Base-by-base conservation (phyloP, 2,797 vertebrate species). In the Mormyrus hasselquistii region DNA sequence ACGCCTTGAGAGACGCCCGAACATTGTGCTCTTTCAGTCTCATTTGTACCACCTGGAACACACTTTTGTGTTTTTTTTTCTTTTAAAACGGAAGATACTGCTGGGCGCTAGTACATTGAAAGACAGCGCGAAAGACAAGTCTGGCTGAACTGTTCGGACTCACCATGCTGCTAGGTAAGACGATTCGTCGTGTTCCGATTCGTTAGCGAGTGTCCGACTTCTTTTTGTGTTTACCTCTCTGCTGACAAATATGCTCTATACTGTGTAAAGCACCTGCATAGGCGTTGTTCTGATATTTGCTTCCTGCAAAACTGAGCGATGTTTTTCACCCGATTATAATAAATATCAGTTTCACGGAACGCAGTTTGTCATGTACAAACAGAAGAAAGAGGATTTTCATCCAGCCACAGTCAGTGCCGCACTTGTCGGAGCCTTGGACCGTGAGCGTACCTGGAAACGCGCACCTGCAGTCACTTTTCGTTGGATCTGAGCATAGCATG, bases 81-180 rank as follows among this genome's bases (percentile, higher is more conserved):
- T 73, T 38, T 84, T 49, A 16, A 44, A 59, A 84, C 53, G 41
- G 88, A 79, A 84, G 53, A 83, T 88, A 83, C 55, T 88, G 79
- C 29, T 88, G 55, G 88, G 76, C 44, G 38, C 25, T 19, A 62
- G 53, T 49, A 41, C 53, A 29, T 62, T 62, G 76, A 55, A 91
- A 50, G 34, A 38, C 69, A 16, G 90, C 69, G 52, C 76, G 69
- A 52, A 52, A 82, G 73, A 49, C 62, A 89, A 89, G 86, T 89
- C 69, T 82, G 73, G 69, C 89, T 86, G 29, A 88, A 90, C 55
- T 91, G 83, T 53, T 86, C 89, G 91, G 53, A 90, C 88, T 34
- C 93, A 93, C 92, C 89, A 95, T 95, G 94, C 93, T 95, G 88
- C 91, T 95, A 90, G 94, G 94, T 95, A 92, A 93, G 90, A 29